Percentiles rank a stretch among this genome's conserved stretches.
phyloP scores from a whole-genome alignment of 2,113 vertebrate genomes.

The Rynchops niger region DNA sequence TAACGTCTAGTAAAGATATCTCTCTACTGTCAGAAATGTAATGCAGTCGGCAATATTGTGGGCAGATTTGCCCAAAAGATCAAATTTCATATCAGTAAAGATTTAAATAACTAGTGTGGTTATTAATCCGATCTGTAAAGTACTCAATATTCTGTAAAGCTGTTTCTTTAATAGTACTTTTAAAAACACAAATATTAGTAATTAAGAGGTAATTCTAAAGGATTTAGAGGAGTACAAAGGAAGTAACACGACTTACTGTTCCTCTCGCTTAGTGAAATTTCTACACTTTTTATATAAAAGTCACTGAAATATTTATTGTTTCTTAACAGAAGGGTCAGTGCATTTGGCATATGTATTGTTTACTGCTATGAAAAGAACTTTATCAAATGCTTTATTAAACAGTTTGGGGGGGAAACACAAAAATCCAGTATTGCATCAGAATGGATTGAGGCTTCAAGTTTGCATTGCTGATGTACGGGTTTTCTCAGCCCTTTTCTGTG shows the following conservation, averaged over 20 bases:
- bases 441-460: neutral
- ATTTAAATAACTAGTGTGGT: neutral
- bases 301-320: neutral
- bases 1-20: neutral
- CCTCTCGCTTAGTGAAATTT: neutral
- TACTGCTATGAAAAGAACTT: neutral
- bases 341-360: neutral
- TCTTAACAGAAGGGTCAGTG: neutral
- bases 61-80: neutral
- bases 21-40: neutral
- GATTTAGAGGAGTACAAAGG: neutral
- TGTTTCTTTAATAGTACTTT: neutral
- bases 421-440: neutral
- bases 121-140: neutral
- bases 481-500: neutral
- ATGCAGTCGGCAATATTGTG: neutral
- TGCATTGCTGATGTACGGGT: accelerated
- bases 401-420: neutral
- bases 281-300: neutral
- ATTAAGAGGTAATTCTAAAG: neutral
- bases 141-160: neutral
- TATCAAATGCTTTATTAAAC: neutral
- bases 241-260: neutral
- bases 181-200: neutral
- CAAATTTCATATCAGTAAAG: neutral